Percentiles rank a stretch among this genome's conserved stretches.
Conservation (phyloP, 2,113 vertebrate genomes). For the Petromus typicus region DNA sequence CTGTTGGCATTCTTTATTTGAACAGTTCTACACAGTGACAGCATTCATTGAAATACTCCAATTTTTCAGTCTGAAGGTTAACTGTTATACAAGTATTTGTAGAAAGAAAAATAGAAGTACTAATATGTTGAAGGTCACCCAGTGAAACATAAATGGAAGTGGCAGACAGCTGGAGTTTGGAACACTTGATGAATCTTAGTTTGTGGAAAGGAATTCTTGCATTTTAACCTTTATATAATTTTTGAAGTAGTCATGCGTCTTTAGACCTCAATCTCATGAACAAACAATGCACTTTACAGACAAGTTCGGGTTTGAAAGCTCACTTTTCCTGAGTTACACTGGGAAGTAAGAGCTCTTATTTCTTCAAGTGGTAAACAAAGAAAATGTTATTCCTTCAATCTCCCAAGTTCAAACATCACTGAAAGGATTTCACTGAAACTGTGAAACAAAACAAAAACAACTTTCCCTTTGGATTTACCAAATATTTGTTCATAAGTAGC, state of each 20-base stretch:
- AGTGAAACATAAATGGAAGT: conserved; percentile 32
- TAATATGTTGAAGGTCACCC: conserved; percentile 17
- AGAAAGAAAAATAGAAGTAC: conserved; percentile 41
- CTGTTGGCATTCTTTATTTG: neutral
- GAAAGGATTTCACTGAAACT: conserved; percentile 46
- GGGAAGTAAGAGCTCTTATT: conserved; percentile 25
- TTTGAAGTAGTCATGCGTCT: conserved; percentile 48
- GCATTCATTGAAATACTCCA: neutral
- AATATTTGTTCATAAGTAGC: conserved; percentile 40
- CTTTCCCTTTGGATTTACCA: conserved; percentile 36
- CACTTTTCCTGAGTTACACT: neutral
- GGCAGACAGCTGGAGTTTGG: conserved; percentile 11
- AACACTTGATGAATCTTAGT: neutral
- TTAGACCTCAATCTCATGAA: conserved; percentile 54
- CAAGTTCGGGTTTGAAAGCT: conserved; percentile 27
- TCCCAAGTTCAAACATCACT: neutral
- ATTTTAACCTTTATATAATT: conserved; percentile 38
- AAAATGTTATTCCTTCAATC: neutral
- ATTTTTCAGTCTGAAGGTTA: neutral
- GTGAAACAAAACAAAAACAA: conserved; percentile 56
- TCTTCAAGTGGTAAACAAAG: conserved; percentile 49
- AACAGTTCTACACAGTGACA: neutral
- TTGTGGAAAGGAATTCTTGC: conserved; percentile 44
- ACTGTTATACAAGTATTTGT: conserved; percentile 14
- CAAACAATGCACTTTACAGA: conserved; percentile 47